Evolutionary conservation across 2,888 invertebrate genomes (phyloP), one percentile per base, ranked within the genome.

Genomic region (Lamproptera curius): DNA sequence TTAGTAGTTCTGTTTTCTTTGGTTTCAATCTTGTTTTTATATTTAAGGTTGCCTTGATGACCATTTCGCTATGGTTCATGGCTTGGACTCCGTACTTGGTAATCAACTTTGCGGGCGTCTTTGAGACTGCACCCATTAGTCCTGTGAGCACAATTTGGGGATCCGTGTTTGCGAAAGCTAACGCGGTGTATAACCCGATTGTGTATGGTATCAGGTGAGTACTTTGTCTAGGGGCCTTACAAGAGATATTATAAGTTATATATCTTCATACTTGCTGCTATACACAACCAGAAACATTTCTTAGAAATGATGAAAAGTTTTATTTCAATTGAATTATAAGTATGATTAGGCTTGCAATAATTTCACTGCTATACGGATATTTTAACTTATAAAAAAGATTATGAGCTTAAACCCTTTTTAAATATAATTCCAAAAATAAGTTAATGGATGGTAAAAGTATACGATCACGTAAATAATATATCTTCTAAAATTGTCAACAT

Each of bases 81-180:
- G 96, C 96, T 36, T 97, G 97, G 97, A 95, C 95, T 16, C 96
- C 96, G 8, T 96, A 96, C 68, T 81, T 95, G 56, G 91, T 95
- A 45, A 94, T 96, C 68, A 95, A 96, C 76, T 93, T 90, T 67
- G 88, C 93, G 54, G 96, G 96, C 33, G 91, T 95, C 46, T 95
- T 95, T 67, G 92, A 94, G 62, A 90, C 90, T 47, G 88, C 89
- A 35, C 91, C 90, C 40, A 92, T 96, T 61, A 93, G 90, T 57
- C 96, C 96, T 11, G 84, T 96, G 58, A 92, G 92, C 57, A 95
- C 95, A 46, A 95, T 95, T 76, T 95, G 95, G 94, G 95, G 95
- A 42, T 95, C 97, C 28, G 90, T 97, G 61, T 96, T 97, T 73
- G 97, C 97, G 52, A 97, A 97, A 83, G 94, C 96, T 54, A 96